A percentile compares a stretch with the other conserved stretches of the same genome.
Evolutionary conservation across 2,888 invertebrate species (phyloP).

Genomic region (Cistogaster globosa): DNA sequence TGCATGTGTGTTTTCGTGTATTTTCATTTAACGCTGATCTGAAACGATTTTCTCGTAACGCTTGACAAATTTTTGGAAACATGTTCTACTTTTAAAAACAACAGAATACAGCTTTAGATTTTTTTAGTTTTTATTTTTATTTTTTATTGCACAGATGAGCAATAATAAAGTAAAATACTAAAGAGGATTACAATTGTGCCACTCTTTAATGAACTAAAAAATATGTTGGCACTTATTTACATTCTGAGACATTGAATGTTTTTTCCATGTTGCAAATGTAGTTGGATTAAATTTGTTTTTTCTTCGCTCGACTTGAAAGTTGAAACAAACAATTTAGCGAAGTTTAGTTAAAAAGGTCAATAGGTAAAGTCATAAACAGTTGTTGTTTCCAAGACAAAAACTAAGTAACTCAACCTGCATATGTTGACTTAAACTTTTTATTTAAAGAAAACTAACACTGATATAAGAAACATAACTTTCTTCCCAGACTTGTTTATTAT

Average conservation of each 20-base stretch:
- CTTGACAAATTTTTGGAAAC: constrained; percentile 79
- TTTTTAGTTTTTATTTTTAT: constrained; percentile 13
- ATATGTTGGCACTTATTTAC: neutral
- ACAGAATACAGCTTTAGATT: constrained; percentile 40
- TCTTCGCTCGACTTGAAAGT: neutral
- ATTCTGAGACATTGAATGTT: neutral
- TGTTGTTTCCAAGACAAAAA: constrained; percentile 37
- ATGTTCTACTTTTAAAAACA: constrained; percentile 63
- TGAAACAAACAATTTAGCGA: neutral
- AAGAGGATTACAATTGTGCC: constrained; percentile 28
- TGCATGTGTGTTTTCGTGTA: neutral
- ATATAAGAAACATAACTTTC: neutral
- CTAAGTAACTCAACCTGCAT: constrained; percentile 55
- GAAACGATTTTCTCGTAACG: constrained; percentile 79
- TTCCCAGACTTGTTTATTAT: constrained; percentile 6
- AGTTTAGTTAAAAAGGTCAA: constrained; percentile 59
- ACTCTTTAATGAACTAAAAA: neutral
- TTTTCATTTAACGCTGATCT: constrained; percentile 67
- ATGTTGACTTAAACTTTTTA: neutral
- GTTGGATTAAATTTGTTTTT: neutral
- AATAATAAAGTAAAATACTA: constrained; percentile 24
- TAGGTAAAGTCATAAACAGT: constrained; percentile 52
- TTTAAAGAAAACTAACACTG: constrained; percentile 41
- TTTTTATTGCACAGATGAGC: neutral
- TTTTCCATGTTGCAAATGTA: constrained; percentile 20